Evolutionary conservation across 2,797 vertebrate species (phyloP).

Genomic region (Poecilia velifera): DNA sequence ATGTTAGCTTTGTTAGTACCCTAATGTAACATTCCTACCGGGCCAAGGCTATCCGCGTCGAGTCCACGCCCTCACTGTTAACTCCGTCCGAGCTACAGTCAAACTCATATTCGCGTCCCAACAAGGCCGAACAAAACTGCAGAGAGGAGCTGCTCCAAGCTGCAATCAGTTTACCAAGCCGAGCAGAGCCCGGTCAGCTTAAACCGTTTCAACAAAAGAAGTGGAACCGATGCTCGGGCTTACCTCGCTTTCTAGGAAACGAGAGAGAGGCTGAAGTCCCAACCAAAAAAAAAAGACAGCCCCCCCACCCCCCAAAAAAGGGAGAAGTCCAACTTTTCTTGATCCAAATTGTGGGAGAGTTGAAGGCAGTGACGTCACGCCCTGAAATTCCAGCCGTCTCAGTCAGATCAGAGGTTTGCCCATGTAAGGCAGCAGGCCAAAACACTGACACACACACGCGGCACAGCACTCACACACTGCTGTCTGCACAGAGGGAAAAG

Average conservation of each 20-base stretch:
- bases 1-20: constrained; percentile 42
- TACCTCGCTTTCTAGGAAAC: constrained; percentile 86
- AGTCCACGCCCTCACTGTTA: constrained; percentile 81
- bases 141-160: constrained; percentile 30
- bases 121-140: constrained; percentile 62
- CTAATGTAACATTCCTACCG: constrained; percentile 39
- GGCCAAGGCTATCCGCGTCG: constrained; percentile 37
- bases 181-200: not conserved
- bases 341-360: constrained; percentile 83
- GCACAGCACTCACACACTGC: not conserved
- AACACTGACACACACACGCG: not conserved
- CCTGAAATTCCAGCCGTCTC: constrained; percentile 81
- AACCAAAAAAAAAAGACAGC: constrained; percentile 36
- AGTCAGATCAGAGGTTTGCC: constrained; percentile 79
- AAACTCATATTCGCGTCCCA: constrained; percentile 47
- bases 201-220: not conserved
- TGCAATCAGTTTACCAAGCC: not conserved
- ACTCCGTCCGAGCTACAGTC: constrained; percentile 64
- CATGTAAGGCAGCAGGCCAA: constrained; percentile 85
- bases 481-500: not conserved
- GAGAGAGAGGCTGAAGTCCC: constrained; percentile 74
- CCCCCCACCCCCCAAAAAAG: not conserved
- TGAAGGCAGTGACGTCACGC: constrained; percentile 85
- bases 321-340: constrained; percentile 79
- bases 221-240: constrained; percentile 53